A percentile compares a stretch with the other conserved stretches of the same genome.
phyloP scores from a whole-genome alignment of 2,888 invertebrate genomes.

The Tinea semifulvella region DNA sequence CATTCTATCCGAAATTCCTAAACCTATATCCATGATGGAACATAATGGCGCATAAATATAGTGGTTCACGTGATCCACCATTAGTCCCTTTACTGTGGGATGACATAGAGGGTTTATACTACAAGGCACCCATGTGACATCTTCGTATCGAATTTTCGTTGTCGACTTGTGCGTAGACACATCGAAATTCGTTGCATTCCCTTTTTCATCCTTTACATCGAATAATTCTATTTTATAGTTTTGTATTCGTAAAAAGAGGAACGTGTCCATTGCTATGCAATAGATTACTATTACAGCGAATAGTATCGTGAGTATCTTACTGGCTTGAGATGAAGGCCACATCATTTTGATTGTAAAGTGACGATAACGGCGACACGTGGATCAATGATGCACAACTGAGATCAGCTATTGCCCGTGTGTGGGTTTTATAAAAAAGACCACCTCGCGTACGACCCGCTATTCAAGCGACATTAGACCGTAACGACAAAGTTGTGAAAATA shows the following conservation, averaged over 20 bases:
- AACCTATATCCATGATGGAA: constrained; percentile 73
- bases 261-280: constrained; percentile 77
- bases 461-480: not conserved
- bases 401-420: not conserved
- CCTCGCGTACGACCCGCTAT: not conserved
- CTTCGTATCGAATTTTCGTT: constrained; percentile 45
- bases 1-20: constrained; percentile 69
- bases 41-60: constrained; percentile 84
- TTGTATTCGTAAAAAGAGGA: constrained; percentile 75
- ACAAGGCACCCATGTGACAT: constrained; percentile 71
- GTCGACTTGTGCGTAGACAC: constrained; percentile 31
- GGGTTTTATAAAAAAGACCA: not conserved
- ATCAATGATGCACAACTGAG: not conserved
- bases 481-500: not conserved
- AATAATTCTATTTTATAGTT: constrained; percentile 69
- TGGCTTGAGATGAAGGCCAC: constrained; percentile 77
- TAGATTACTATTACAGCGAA: constrained; percentile 68
- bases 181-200: constrained; percentile 28
- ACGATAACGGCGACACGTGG: not conserved
- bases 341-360: constrained; percentile 57
- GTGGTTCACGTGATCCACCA: constrained; percentile 85
- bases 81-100: constrained; percentile 83
- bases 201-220: constrained; percentile 21
- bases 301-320: constrained; percentile 71
- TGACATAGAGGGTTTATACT: constrained; percentile 78